These are phyloP conservation scores for Drosophila takahashii DNA, from an alignment of 1,140 invertebrate genomes.

Conservation along the genomic window DNA sequence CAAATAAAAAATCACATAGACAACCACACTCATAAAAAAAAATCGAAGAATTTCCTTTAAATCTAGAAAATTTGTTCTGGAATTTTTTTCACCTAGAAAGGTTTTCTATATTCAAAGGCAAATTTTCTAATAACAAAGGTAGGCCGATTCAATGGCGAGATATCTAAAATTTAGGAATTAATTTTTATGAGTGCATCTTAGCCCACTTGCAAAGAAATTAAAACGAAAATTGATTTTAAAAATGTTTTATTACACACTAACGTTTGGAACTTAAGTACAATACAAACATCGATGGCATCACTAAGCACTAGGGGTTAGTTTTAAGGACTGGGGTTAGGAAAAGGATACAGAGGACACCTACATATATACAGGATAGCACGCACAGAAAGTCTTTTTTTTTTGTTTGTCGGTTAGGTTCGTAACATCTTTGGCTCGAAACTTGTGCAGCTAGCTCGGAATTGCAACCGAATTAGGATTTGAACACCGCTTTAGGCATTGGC, in stretches of 20 bases:
- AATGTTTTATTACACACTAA: slow-evolving; percentile 57
- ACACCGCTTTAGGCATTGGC: slow-evolving; percentile 56
- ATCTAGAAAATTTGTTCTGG: no score
- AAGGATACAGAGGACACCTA: slow-evolving; percentile 23
- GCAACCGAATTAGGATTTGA: background rate
- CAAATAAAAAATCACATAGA: no score
- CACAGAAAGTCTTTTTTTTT: slow-evolving; percentile 55
- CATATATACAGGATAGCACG: slow-evolving; percentile 56
- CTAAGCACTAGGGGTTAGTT: slow-evolving; percentile 56
- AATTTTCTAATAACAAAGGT: no score
- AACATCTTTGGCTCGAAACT: slow-evolving; percentile 72
- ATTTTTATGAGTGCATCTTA: no score
- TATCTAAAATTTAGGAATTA: no score
- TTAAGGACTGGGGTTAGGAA: slow-evolving; percentile 4
- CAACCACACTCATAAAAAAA: no score
- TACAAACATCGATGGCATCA: slow-evolving; percentile 68
- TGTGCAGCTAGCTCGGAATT: slow-evolving; percentile 37
- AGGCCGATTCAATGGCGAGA: no score
- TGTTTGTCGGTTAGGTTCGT: slow-evolving; percentile 10
- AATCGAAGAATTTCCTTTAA: no score
- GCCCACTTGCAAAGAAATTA: background rate
- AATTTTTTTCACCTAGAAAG: no score
- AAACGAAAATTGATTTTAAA: slow-evolving; percentile 24
- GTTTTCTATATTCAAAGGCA: no score
- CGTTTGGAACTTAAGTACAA: slow-evolving; percentile 70